phyloP scores from a whole-genome alignment of 2,888 invertebrate genomes.

The Chalcis sispes region DNA sequence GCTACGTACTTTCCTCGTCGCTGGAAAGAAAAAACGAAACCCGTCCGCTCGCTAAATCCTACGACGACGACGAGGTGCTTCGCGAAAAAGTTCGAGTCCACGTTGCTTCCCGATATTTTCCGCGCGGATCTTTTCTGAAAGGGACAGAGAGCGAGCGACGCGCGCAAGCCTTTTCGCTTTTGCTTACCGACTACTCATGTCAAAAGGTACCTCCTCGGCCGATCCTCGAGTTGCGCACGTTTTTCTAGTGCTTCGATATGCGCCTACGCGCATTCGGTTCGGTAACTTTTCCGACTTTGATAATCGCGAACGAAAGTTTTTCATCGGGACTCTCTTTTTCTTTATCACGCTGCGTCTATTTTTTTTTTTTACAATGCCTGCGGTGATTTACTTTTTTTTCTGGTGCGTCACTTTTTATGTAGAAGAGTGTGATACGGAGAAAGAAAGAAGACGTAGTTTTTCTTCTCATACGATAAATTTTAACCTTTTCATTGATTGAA shows the following conservation, averaged over 20 bases:
- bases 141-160: no score
- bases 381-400: no score
- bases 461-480: no score
- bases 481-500: no score
- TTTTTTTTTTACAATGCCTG: no score
- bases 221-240: conserved; percentile 22
- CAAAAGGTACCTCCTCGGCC: conserved; percentile 29
- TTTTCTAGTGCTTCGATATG: conserved; percentile 46
- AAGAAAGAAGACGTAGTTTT: no score
- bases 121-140: neutral
- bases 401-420: no score
- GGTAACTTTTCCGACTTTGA: conserved; percentile 53
- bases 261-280: conserved; percentile 37
- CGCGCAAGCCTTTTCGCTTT: neutral
- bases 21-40: neutral
- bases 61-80: conserved; percentile 23
- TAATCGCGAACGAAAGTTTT: conserved; percentile 19
- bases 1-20: no score
- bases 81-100: conserved; percentile 39
- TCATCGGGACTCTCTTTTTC: neutral
- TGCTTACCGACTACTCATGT: conserved; percentile 1
- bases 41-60: neutral
- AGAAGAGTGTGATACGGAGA: no score
- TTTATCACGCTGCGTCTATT: neutral
- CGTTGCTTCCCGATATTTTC: conserved; percentile 1